These are phyloP conservation scores for Xiphorhynchus elegans DNA, from an alignment of 2,113 vertebrate genomes.

Conservation along the genomic window DNA sequence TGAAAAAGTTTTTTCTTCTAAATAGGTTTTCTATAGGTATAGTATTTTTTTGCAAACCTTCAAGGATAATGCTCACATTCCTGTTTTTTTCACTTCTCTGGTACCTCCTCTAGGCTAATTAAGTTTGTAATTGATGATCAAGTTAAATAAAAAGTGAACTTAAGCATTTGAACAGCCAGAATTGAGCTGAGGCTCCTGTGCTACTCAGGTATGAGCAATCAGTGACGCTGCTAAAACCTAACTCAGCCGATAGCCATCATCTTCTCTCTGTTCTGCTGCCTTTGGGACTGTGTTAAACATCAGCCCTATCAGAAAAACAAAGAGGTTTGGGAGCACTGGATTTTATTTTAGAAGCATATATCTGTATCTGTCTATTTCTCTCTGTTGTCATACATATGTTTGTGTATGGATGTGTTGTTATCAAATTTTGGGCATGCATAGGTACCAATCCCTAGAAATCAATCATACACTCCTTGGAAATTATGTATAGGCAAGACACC, in stretches of 20 bases:
- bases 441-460: neutral
- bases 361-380: neutral
- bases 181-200: neutral
- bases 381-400: neutral
- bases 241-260: rapidly evolving
- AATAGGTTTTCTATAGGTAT: neutral
- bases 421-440: neutral
- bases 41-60: neutral
- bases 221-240: neutral
- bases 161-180: neutral
- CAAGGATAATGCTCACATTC: neutral
- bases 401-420: neutral
- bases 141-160: neutral
- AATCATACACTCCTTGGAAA: neutral
- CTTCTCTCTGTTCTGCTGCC: neutral
- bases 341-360: neutral
- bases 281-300: rapidly evolving
- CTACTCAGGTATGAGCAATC: neutral
- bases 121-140: neutral
- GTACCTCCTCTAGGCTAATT: neutral
- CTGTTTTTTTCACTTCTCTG: neutral
- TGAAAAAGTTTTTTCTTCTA: neutral
- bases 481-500: neutral
- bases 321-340: neutral
- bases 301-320: neutral